phyloP scores from a whole-genome alignment of 2,113 vertebrate species.

The Pollimyrus isidori region DNA sequence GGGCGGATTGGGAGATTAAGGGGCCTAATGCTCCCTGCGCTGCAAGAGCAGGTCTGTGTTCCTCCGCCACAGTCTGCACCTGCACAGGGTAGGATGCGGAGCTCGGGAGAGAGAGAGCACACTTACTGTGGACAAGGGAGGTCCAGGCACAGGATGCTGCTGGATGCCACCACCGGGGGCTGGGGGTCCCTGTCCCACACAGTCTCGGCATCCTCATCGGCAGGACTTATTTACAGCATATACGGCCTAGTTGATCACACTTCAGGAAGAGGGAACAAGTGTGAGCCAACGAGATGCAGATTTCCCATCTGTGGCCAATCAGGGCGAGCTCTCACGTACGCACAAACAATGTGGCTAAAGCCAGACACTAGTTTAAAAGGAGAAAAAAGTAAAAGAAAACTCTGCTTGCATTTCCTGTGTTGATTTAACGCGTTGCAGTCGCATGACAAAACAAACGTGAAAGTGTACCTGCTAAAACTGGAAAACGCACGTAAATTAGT shows the following conservation, averaged over 20 bases:
- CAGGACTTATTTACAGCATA: conserved; percentile 25
- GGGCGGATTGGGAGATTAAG: conserved; percentile 33
- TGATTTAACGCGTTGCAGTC: background rate
- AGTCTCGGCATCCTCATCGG: background rate
- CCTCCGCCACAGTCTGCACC: conserved; percentile 48
- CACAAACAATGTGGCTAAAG: background rate
- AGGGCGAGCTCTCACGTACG: background rate
- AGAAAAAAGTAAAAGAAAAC: background rate
- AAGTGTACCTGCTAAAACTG: conserved; percentile 13
- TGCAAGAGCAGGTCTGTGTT: conserved; percentile 38
- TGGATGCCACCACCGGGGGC: background rate
- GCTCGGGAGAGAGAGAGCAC: conserved; percentile 24
- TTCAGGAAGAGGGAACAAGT: background rate
- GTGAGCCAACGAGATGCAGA: background rate
- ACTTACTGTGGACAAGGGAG: background rate
- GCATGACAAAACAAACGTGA: background rate
- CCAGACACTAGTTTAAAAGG: background rate
- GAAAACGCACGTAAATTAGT: background rate
- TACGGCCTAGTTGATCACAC: background rate
- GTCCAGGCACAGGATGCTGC: background rate
- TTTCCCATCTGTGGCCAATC: background rate
- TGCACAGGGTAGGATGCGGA: conserved; percentile 30
- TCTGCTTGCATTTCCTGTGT: background rate
- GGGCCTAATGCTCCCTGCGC: conserved; percentile 28
- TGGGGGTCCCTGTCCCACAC: conserved; percentile 24